Percentiles rank a stretch among this genome's conserved stretches.
Conservation (phyloP, 1,140 invertebrate species). For the Brachionus manjavacas region DNA sequence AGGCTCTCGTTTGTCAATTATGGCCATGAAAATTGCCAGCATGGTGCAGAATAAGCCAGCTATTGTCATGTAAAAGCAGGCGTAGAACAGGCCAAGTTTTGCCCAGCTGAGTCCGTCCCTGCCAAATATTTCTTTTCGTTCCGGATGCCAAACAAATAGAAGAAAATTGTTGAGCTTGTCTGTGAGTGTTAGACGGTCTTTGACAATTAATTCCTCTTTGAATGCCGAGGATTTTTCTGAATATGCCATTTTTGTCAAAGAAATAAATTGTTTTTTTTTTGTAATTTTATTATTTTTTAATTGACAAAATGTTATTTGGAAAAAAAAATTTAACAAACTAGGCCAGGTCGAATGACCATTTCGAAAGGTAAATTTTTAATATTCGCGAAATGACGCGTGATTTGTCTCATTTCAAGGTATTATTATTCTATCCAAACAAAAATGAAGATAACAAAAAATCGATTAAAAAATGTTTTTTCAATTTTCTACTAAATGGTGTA, state of each 20-base stretch:
- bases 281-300: background rate
- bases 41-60: slow-evolving; percentile 10
- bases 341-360: background rate
- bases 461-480: no score
- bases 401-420: background rate
- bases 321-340: background rate
- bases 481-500: no score
- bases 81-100: slow-evolving; percentile 39
- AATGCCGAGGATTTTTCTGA: slow-evolving; percentile 17
- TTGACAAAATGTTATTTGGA: background rate
- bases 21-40: slow-evolving; percentile 43
- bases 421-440: no score
- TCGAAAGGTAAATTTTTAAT: background rate
- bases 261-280: background rate
- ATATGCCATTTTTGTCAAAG: slow-evolving; percentile 31
- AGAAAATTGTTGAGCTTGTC: slow-evolving; percentile 35
- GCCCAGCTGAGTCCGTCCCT: slow-evolving; percentile 43
- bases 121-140: slow-evolving; percentile 36
- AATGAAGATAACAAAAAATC: no score
- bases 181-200: slow-evolving; percentile 38
- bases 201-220: slow-evolving; percentile 38
- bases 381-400: background rate
- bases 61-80: slow-evolving; percentile 42
- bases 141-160: slow-evolving; percentile 43
- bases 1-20: slow-evolving; percentile 44